These are phyloP conservation scores for Apistogramma diplotaenia DNA, from an alignment of 2,113 vertebrate species.

Conservation along the genomic window DNA sequence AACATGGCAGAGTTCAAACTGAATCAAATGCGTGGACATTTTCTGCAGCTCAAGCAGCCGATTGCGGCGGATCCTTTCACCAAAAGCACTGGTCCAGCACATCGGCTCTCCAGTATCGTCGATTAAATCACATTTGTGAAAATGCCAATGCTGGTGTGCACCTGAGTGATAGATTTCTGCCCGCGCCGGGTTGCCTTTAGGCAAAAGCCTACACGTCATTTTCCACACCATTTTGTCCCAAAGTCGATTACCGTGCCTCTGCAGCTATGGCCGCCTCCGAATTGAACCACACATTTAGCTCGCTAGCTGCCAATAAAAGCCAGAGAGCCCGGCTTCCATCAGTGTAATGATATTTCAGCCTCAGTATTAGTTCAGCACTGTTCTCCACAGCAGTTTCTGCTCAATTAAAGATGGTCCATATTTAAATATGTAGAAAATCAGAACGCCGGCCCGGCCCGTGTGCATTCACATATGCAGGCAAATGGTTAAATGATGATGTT, in stretches of 20 bases:
- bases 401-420: conserved; percentile 72
- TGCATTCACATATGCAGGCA: conserved; percentile 62
- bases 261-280: conserved; percentile 55
- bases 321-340: conserved; percentile 59
- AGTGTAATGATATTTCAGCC: conserved; percentile 67
- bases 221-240: conserved; percentile 72
- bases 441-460: conserved; percentile 42
- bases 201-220: conserved; percentile 57
- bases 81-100: conserved; percentile 51
- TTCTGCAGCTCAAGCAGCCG: conserved; percentile 43
- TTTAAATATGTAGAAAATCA: conserved; percentile 59
- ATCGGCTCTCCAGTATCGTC: conserved; percentile 38
- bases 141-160: conserved; percentile 63
- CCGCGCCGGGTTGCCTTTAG: conserved; percentile 43
- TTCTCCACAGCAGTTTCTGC: conserved; percentile 67
- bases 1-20: conserved; percentile 18
- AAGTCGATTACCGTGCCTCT: conserved; percentile 64
- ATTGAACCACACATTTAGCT: conserved; percentile 66
- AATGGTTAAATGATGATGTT: conserved; percentile 59
- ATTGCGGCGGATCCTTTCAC: conserved; percentile 33
- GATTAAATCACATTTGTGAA: conserved; percentile 66
- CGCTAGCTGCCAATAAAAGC: conserved; percentile 65
- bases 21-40: conserved; percentile 18
- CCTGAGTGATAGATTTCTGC: conserved; percentile 63
- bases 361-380: conserved; percentile 68